phyloP scores from a whole-genome alignment of 2,888 invertebrate genomes.

The Eupsilia transversa region DNA sequence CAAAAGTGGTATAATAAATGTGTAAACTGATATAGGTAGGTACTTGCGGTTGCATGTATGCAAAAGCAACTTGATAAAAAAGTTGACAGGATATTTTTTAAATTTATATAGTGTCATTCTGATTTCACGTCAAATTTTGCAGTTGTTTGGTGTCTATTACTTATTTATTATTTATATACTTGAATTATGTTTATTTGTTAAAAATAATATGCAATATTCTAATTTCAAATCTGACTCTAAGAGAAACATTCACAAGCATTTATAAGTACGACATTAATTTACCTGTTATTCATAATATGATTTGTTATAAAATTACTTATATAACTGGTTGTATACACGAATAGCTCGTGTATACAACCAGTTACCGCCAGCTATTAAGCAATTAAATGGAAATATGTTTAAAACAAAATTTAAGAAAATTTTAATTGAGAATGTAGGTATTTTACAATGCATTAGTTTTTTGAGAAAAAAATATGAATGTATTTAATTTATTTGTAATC shows the following conservation, averaged over 20 bases:
- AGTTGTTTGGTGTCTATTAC: not conserved
- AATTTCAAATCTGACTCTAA: not conserved
- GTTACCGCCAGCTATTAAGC: too few relatives aligned
- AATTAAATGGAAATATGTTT: too few relatives aligned
- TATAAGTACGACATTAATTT: not conserved
- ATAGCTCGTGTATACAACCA: too few relatives aligned
- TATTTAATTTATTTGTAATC: not conserved
- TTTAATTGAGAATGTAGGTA: too few relatives aligned
- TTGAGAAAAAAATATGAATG: not conserved
- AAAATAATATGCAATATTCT: not conserved
- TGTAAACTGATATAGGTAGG: not conserved
- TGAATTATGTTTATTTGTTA: too few relatives aligned
- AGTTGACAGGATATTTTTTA: not conserved
- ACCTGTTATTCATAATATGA: too few relatives aligned
- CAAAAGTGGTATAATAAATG: not conserved
- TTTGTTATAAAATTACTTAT: too few relatives aligned
- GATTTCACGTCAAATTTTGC: not conserved
- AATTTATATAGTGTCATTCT: not conserved
- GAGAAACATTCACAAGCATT: not conserved
- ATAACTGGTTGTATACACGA: too few relatives aligned
- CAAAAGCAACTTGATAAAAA: not conserved
- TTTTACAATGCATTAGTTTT: not conserved
- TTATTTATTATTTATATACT: too few relatives aligned
- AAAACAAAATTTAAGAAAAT: too few relatives aligned
- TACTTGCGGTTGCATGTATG: not conserved